A percentile compares a stretch with the other conserved stretches of the same genome.
Conservation (phyloP, 2,888 invertebrate genomes). For the Cylloceria caligata region DNA sequence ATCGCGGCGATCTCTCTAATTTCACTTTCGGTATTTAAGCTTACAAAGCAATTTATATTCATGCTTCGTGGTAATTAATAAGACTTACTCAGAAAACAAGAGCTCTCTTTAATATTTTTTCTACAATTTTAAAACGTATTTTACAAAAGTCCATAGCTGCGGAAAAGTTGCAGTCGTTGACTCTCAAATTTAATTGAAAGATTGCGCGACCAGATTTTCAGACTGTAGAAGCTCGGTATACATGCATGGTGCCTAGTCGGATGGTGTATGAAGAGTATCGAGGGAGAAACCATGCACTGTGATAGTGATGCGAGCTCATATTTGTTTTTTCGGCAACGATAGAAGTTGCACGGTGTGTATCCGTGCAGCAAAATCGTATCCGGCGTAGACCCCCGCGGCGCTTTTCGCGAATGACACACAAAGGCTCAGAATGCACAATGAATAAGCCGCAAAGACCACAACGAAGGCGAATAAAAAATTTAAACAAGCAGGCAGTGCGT, state of each 20-base stretch:
- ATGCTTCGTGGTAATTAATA: too few relatives aligned
- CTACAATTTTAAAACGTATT: not conserved
- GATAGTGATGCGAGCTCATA: constrained; percentile 21
- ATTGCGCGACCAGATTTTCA: constrained; percentile 46
- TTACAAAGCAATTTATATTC: too few relatives aligned
- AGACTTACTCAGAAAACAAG: not conserved
- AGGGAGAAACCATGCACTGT: constrained; percentile 30
- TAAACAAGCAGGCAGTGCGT: constrained; percentile 16
- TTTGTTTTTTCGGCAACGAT: constrained; percentile 55
- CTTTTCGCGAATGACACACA: constrained; percentile 65
- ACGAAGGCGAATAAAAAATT: constrained; percentile 34
- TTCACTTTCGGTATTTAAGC: too few relatives aligned
- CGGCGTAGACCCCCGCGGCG: constrained; percentile 55
- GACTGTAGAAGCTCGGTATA: not conserved
- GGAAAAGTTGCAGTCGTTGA: constrained; percentile 46
- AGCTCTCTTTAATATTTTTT: not conserved
- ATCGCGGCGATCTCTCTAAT: too few relatives aligned
- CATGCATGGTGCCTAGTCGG: not conserved
- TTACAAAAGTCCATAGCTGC: constrained; percentile 10
- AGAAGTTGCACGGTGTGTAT: constrained; percentile 45
- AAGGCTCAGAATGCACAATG: constrained; percentile 46
- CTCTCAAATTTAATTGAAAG: constrained; percentile 53
- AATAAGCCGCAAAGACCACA: constrained; percentile 50
- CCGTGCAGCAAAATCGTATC: constrained; percentile 1
- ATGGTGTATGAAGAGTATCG: constrained; percentile 42